phyloP scores from a whole-genome alignment of 2,113 vertebrate species.

The Hucho hucho region DNA sequence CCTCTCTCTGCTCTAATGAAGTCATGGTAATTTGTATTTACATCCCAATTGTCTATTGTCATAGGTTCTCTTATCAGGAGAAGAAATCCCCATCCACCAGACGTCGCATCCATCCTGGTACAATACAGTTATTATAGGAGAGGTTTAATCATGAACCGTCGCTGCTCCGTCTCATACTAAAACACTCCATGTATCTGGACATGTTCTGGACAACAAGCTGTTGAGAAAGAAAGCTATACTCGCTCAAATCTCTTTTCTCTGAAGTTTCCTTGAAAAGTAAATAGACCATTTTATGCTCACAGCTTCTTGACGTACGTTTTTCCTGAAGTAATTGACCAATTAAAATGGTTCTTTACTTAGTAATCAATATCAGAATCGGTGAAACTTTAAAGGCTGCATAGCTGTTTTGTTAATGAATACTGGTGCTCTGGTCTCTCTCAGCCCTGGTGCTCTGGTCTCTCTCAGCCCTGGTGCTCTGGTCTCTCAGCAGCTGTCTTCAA shows the following conservation, averaged over 20 bases:
- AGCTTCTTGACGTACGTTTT: too few species aligned
- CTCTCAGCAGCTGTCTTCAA: too few species aligned
- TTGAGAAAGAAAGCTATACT: neutral
- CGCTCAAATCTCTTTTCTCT: neutral
- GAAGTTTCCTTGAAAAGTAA: neutral
- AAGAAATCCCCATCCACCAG: constrained; percentile 39
- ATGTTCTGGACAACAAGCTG: neutral
- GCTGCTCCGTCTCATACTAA: neutral
- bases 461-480: too few species aligned
- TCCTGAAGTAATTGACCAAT: too few species aligned
- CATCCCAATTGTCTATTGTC: constrained; percentile 54
- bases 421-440: too few species aligned
- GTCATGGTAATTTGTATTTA: constrained; percentile 50
- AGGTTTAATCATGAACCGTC: neutral
- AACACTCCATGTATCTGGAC: neutral
- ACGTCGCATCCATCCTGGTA: neutral
- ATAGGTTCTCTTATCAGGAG: constrained; percentile 58
- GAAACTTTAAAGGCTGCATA: too few species aligned
- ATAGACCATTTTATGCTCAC: too few species aligned
- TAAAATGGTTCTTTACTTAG: too few species aligned
- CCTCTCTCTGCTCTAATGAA: constrained; percentile 34
- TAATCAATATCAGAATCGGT: too few species aligned
- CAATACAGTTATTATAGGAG: neutral
- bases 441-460: too few species aligned
- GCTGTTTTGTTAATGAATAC: too few species aligned